Conservation (phyloP, 2,888 invertebrate species). For the Chrysolina oricalcia region DNA sequence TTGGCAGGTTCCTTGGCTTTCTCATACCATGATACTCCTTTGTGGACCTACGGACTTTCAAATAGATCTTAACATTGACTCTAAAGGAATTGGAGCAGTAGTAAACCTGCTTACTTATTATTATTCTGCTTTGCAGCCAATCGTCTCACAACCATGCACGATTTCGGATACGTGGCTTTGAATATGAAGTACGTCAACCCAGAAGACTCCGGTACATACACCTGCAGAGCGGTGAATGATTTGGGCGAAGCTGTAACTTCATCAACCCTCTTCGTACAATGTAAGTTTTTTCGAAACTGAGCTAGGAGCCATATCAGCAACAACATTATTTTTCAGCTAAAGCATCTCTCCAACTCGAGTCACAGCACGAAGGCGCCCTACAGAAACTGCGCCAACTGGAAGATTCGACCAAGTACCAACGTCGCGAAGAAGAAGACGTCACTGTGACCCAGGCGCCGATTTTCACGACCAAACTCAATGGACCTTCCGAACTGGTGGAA, state of each 20-base stretch:
- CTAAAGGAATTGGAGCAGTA: neutral
- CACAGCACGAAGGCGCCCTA: slow-evolving; percentile 91
- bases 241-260: slow-evolving; percentile 96
- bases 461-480: slow-evolving; percentile 89
- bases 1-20: too few relatives aligned
- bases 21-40: too few relatives aligned
- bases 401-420: slow-evolving; percentile 85
- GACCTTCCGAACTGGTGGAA: slow-evolving; percentile 88
- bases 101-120: too few relatives aligned
- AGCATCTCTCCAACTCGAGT: slow-evolving; percentile 89
- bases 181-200: slow-evolving; percentile 96
- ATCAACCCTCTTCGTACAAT: slow-evolving; percentile 91
- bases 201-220: slow-evolving; percentile 97
- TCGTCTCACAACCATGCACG: slow-evolving; percentile 94
- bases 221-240: slow-evolving; percentile 93
- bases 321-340: slow-evolving; percentile 78
- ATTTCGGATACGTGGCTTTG: slow-evolving; percentile 97
- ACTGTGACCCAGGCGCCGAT: slow-evolving; percentile 87
- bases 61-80: neutral
- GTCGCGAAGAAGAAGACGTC: slow-evolving; percentile 87
- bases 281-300: slow-evolving; percentile 73
- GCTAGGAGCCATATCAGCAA: neutral
- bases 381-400: slow-evolving; percentile 91
- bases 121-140: slow-evolving; percentile 77
- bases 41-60: too few relatives aligned